Base-by-base conservation (phyloP, 1,140 invertebrate species). In the Bombus sylvicola region DNA sequence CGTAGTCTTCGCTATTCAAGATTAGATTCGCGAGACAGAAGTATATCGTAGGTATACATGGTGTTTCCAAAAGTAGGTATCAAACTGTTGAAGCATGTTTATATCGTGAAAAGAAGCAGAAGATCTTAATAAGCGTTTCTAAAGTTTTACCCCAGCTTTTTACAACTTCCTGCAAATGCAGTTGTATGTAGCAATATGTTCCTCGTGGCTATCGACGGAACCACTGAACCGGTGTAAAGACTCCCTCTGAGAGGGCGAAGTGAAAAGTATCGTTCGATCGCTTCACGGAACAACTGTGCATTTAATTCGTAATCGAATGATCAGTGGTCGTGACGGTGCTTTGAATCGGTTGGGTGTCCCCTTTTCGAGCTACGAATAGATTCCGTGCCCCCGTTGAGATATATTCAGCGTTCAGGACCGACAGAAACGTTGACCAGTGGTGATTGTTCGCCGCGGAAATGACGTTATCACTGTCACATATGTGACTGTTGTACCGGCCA, bases 401-500 rank as follows among this genome's bases (percentile, higher is more conserved):
- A 73, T 81, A 89, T 88, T 88, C 78, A 89, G 75, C 66, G 77
- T 81, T 85, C 53, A 59, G 62, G n/a, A 53, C 76, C 59, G 75
- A 89, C 62, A 78, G 83, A 62, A 77, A 82, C 76, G 83, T 37
- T 71, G 83, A 76, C 88, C n/a, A 62, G 47, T 25, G 28, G 57
- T 37, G 87, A 89, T 89, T 88, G 87, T 80, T 77, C 80, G 66
- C 64, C 84, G 64, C 87, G 87, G 79, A 88, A 89, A 89, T 89
- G 68, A 87, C 84, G 84, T 75, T 89, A 82, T 88, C 88, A 77
- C 76, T 80, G 87, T 89, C 88, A 86, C 83, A 62, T 28, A 64
- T 85, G 69, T 81, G n/a, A 41, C 12, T 25, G 22, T 34, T 28
- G 37, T n/a, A 53, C 74, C 68, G n/a, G 9, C 4, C n/a, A 9